Percentiles rank a stretch among this genome's conserved stretches.
Conservation (phyloP, 1,140 invertebrate species). For the Scaptomyza hsui region DNA sequence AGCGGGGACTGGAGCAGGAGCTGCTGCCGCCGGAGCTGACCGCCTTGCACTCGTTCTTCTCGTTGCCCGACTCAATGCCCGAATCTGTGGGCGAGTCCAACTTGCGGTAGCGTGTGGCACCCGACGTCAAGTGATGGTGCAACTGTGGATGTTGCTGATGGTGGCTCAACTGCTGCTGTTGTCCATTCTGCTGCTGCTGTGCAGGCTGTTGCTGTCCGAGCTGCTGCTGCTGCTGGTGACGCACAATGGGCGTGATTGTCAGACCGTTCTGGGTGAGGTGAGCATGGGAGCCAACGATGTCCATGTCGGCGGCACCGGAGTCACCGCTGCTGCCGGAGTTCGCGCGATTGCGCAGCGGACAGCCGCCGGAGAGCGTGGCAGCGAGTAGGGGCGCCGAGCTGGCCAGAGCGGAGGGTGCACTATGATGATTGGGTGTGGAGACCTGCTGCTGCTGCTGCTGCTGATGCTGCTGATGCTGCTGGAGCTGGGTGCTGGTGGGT, state of each 20-base stretch:
- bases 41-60: slow-evolving; percentile 90
- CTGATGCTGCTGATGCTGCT: slow-evolving; percentile 83
- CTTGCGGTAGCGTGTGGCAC: slow-evolving; percentile 88
- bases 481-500: slow-evolving; percentile 85
- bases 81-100: slow-evolving; percentile 95
- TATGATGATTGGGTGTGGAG: too few relatives aligned
- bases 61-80: slow-evolving; percentile 96
- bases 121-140: slow-evolving; percentile 75
- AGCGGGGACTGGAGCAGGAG: slow-evolving; percentile 93
- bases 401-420: slow-evolving; percentile 78
- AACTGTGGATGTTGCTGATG: slow-evolving; percentile 71
- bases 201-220: slow-evolving; percentile 61
- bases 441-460: slow-evolving; percentile 81
- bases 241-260: slow-evolving; percentile 87
- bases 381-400: slow-evolving; percentile 89
- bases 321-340: slow-evolving; percentile 92
- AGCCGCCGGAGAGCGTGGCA: slow-evolving; percentile 89
- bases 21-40: slow-evolving; percentile 88
- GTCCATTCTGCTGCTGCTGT: slow-evolving; percentile 41
- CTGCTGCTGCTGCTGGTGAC: slow-evolving; percentile 57
- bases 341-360: slow-evolving; percentile 88
- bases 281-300: slow-evolving; percentile 87
- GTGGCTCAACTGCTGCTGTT: slow-evolving; percentile 44
- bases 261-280: slow-evolving; percentile 88
- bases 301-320: slow-evolving; percentile 89